A percentile compares a stretch with the other conserved stretches of the same genome.
Evolutionary conservation across 2,888 invertebrate genomes (phyloP).

Genomic region (Eristalinus sepulchralis): DNA sequence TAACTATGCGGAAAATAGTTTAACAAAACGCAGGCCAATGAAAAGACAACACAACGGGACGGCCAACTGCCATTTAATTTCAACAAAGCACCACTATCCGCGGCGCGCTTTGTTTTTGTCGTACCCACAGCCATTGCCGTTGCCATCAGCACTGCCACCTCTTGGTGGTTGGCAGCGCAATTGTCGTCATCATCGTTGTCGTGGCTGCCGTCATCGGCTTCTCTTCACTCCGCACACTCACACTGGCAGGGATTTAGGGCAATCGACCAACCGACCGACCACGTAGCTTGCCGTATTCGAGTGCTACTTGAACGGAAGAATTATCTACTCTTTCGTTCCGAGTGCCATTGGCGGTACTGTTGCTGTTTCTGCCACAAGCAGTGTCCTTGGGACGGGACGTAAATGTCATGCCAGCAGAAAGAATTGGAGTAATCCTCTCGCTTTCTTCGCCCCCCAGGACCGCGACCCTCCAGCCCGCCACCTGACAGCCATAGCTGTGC

Average conservation of each 20-base stretch:
- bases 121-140: conserved; percentile 17
- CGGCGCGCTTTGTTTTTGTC: not conserved
- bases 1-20: conserved; percentile 67
- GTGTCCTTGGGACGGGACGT: conserved; percentile 37
- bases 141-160: conserved; percentile 3
- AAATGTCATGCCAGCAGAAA: conserved; percentile 53
- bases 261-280: conserved; percentile 37
- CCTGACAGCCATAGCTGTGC: not conserved
- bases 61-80: conserved; percentile 67
- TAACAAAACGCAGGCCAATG: conserved; percentile 55
- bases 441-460: conserved; percentile 25
- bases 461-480: not conserved
- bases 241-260: conserved; percentile 29
- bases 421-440: conserved; percentile 60
- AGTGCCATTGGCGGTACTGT: conserved; percentile 38
- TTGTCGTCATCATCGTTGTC: not conserved
- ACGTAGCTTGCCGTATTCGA: conserved; percentile 7
- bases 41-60: conserved; percentile 57
- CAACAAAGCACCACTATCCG: conserved; percentile 41
- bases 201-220: conserved; percentile 12
- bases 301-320: conserved; percentile 56
- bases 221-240: not conserved
- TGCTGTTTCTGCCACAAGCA: conserved; percentile 33
- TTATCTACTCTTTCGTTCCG: conserved; percentile 56
- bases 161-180: not conserved